Percentiles rank a stretch among this genome's conserved stretches.
These are phyloP conservation scores for Sminthurides aquaticus DNA, from an alignment of 2,888 invertebrate species.

Conservation along the genomic window DNA sequence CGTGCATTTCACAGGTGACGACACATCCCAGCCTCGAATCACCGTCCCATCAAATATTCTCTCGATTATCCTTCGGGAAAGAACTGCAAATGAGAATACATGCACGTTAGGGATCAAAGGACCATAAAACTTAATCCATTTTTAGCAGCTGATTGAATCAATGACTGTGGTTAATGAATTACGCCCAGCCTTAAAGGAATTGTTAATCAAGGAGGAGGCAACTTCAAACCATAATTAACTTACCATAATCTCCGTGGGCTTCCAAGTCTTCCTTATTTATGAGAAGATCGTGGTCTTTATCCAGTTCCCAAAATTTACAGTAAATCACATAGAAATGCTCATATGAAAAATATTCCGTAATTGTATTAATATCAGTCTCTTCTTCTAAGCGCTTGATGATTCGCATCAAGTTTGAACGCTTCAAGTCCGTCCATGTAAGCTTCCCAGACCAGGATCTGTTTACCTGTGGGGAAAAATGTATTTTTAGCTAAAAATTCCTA, in stretches of 20 bases:
- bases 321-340: constrained; percentile 99
- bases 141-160: neutral
- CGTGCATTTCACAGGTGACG: constrained; percentile 43
- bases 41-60: constrained; percentile 96
- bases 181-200: too few species aligned
- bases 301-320: constrained; percentile 99
- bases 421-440: constrained; percentile 78
- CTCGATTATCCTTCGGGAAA: constrained; percentile 93
- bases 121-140: neutral
- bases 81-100: constrained; percentile 72
- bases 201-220: neutral
- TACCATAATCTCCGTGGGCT: constrained; percentile 91
- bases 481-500: neutral
- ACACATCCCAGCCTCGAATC: constrained; percentile 62
- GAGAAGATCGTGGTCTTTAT: constrained; percentile 93
- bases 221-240: constrained; percentile 43
- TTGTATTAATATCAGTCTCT: constrained; percentile 93
- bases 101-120: neutral
- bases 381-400: constrained; percentile 75
- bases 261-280: constrained; percentile 90
- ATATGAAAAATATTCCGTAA: constrained; percentile 73
- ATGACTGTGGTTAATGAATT: too few species aligned
- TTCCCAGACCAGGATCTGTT: constrained; percentile 95
- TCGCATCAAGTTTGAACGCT: constrained; percentile 77
- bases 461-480: constrained; percentile 55